Conservation (phyloP, 2,113 vertebrate species). For the Serinus canaria region DNA sequence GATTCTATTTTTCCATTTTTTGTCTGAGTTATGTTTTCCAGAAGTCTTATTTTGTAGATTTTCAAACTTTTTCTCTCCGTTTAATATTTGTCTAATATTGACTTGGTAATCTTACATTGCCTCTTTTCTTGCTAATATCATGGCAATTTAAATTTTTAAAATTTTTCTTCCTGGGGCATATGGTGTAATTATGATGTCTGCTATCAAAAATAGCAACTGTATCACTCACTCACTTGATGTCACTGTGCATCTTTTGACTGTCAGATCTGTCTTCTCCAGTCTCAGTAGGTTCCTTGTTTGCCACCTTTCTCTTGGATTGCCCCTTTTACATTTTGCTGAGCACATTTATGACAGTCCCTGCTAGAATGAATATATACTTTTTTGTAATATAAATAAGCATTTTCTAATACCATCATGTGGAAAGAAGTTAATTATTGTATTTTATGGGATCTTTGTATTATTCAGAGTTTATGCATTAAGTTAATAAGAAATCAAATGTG, state of each 20-base stretch:
- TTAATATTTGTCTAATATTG: neutral
- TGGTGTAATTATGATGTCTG: neutral
- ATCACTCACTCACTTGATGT: neutral
- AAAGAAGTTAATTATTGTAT: neutral
- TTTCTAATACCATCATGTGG: neutral
- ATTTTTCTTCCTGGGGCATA: neutral
- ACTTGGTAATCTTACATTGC: neutral
- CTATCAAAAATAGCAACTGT: neutral
- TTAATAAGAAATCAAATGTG: neutral
- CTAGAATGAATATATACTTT: neutral
- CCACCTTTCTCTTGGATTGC: neutral
- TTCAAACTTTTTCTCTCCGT: neutral
- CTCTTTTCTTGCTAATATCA: neutral
- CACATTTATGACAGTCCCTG: neutral
- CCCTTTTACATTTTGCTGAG: neutral
- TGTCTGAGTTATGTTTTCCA: neutral
- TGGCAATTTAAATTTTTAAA: neutral
- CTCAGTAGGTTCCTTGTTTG: neutral
- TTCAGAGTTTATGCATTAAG: neutral
- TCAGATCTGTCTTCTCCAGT: neutral
- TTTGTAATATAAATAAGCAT: neutral
- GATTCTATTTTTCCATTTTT: neutral
- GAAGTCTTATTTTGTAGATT: neutral
- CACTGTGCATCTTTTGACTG: neutral
- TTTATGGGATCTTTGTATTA: neutral